Base-by-base conservation (phyloP, 2,113 vertebrate genomes). In the Deroptyus accipitrinus region DNA sequence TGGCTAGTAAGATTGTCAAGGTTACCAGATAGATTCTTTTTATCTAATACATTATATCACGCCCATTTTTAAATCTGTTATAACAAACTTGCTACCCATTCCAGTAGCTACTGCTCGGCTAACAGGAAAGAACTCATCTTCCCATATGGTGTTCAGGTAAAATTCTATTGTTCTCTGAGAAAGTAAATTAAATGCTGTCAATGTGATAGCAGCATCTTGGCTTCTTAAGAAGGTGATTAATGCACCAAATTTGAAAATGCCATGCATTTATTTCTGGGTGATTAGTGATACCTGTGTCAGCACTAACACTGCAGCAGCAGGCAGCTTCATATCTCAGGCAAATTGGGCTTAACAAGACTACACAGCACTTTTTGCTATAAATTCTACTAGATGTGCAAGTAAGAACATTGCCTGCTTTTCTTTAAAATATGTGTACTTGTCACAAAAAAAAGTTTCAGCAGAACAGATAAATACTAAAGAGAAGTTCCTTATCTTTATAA, bases 281-380 rank as follows among this genome's bases (percentile, higher is more conserved):
- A 91, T 95, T 82, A 90, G 86, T 88, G 95, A 59, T 86, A 83
- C 44, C 64, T 92, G 51, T 92, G 72, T 96, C 93, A 95, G 94
- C 86, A 88, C 31, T n/a, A 59, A 31, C 27, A 19, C 39, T 86
- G 75, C 68, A 90, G 59, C 52, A 86, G 83, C 69, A 89, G 72
- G 46, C 42, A 57, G 27, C 33, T 48, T 89, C 79, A 27, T 48
- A 55, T 69, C 39, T 83, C 76, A 74, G 67, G 52, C 69, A 92
- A 81, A 79, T 0, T 64, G 70, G 39, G 51, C 11, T 48, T 30
- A 91, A 83, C 42, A 69, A 17, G 42, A 62, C 30, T 78, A 61
- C 46, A 90, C 37, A 67, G 57, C 2, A 55, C 63, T 90, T 92
- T 59, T 44, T 44, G 74, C 55, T 49, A 77, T 61, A 72, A 94